Percentiles rank a stretch among this genome's conserved stretches.
Conservation (phyloP, 2,797 vertebrate species). For the Pangasius macronema region DNA sequence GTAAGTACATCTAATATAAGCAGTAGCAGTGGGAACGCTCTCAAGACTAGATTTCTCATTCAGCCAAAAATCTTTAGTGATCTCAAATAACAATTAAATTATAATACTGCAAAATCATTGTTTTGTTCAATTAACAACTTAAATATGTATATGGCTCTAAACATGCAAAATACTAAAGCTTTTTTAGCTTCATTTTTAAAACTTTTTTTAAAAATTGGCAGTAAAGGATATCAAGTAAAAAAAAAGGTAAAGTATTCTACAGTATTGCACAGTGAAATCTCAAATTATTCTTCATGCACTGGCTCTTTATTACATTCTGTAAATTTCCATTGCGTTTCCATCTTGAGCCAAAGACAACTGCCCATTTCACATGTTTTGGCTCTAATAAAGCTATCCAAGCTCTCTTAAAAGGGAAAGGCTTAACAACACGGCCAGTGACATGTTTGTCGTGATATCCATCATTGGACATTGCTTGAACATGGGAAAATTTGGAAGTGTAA, state of each 20-base stretch:
- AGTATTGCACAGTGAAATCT: neutral
- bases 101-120: neutral
- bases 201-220: too few relatives aligned
- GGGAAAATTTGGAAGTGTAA: neutral
- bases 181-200: too few relatives aligned
- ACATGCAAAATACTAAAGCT: neutral
- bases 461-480: neutral
- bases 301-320: neutral
- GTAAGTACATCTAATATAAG: neutral
- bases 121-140: too few relatives aligned
- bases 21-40: neutral
- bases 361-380: neutral
- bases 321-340: neutral
- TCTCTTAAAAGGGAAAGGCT: neutral
- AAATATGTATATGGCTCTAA: neutral
- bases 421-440: neutral
- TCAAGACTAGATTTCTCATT: neutral
- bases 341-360: neutral
- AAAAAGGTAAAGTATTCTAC: neutral
- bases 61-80: neutral
- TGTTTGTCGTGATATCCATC: neutral
- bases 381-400: neutral
- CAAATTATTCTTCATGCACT: neutral
- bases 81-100: neutral
- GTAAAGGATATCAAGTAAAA: too few relatives aligned